Percentiles rank a stretch among this genome's conserved stretches.
These are phyloP conservation scores for Cirrhinus mrigala DNA, from an alignment of 2,797 vertebrate species.

Conservation along the genomic window DNA sequence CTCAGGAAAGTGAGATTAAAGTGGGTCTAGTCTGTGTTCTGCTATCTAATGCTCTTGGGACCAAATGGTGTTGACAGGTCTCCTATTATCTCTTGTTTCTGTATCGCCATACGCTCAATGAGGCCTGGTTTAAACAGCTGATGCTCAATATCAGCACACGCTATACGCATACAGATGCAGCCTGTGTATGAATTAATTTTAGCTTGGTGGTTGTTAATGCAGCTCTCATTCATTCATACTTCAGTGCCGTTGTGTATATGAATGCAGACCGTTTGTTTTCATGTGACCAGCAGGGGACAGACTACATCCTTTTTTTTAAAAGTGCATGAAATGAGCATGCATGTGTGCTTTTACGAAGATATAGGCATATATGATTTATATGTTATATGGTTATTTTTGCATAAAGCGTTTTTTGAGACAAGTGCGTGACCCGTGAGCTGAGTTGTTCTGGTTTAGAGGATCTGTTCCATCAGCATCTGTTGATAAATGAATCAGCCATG, in stretches of 20 bases:
- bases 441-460: not conserved
- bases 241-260: conserved; percentile 9
- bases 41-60: conserved; percentile 17
- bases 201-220: not conserved
- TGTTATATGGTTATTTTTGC: not conserved
- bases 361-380: not conserved
- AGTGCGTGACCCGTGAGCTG: not conserved
- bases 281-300: conserved; percentile 68
- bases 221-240: not conserved
- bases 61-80: not conserved
- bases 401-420: not conserved
- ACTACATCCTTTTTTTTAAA: conserved; percentile 25
- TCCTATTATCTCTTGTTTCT: not conserved
- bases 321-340: not conserved
- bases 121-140: not conserved
- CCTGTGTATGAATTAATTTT: not conserved
- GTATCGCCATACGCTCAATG: not conserved
- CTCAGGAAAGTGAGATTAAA: conserved; percentile 55
- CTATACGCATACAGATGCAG: not conserved
- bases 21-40: conserved; percentile 60
- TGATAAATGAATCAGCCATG: conserved; percentile 48
- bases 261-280: not conserved
- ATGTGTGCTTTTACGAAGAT: not conserved
- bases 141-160: not conserved
- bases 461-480: conserved; percentile 9